Evolutionary conservation across 2,797 vertebrate species (phyloP), one percentile per base, ranked within the genome.

Genomic region (Ispidina lecontei): DNA sequence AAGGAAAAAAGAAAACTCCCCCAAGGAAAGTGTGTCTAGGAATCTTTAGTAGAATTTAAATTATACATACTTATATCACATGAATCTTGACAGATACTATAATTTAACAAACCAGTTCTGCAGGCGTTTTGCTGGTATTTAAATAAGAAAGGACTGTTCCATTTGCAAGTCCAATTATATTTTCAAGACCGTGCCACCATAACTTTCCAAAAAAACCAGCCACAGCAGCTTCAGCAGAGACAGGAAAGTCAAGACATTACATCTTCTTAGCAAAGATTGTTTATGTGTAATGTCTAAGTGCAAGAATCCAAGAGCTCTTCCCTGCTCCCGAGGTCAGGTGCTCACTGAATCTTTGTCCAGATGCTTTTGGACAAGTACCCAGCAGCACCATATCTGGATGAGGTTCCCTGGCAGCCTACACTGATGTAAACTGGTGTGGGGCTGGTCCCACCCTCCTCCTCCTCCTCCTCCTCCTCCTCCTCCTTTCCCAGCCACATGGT

Each of bases 401-500:
- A 87, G 68, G 47, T 64, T 91, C 70, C 60, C 62, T 67, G 37
- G 65, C 65, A 91, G 85, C 87, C 49, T 58, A 0, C 1, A 0
- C 54, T 83, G 92, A 79, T 15, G 13, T 63, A 84, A 93, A 52
- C 72, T 0, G 0, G 26, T 0, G 0, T 15, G 37, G 70, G 63
- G 43, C 63, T 84, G 43, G 46, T 69, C 77, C 60, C 60, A 35
- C 43, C 54, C 78, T 58, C 90, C 49, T 81, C 49, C 46, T 46
- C 63, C 44, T 81, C n/a, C 67, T 79, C 43, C 37, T 81, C 71
- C 55, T 90, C 46, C 85, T 90, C 7, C 44, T 55, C n/a, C n/a
- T n/a, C n/a, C n/a, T n/a, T 85, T 95, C 89, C 64, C 89, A 90
- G 89, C 71, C 90, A 10, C 89, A 58, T 65, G 58, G 7, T 87